Conservation (phyloP, 2,797 vertebrate genomes). For the Podarcis lilfordi region DNA sequence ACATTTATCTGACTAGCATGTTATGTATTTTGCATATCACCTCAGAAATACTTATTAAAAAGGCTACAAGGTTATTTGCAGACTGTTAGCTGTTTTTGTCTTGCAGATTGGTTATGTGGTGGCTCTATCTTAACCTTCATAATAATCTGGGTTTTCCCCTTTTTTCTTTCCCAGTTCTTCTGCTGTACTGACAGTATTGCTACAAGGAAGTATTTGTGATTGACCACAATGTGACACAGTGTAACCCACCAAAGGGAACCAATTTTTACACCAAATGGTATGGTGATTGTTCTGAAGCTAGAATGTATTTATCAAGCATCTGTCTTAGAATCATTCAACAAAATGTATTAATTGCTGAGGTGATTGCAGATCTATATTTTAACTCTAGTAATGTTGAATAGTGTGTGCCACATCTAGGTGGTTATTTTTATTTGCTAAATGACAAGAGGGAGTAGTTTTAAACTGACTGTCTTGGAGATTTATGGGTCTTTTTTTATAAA, state of each 20-base stretch:
- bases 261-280: conserved; percentile 11
- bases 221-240: background rate
- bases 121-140: conserved; percentile 35
- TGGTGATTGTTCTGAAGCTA: conserved; percentile 9
- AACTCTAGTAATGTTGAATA: background rate
- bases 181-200: conserved; percentile 18
- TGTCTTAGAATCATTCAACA: background rate
- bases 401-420: background rate
- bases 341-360: background rate
- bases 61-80: conserved; percentile 30
- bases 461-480: background rate
- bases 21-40: background rate
- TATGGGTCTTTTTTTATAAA: background rate
- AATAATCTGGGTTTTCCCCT: background rate
- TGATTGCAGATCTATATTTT: background rate
- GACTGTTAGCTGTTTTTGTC: conserved; percentile 40
- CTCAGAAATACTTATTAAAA: background rate
- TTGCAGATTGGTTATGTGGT: conserved; percentile 53
- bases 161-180: conserved; percentile 16
- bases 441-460: background rate
- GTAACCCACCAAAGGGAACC: background rate
- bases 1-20: background rate
- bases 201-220: conserved; percentile 23
- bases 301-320: background rate
- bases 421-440: background rate